Percentiles rank a stretch among this genome's conserved stretches.
These are phyloP conservation scores for Leistus spinibarbis DNA, from an alignment of 2,888 invertebrate genomes.

Conservation along the genomic window DNA sequence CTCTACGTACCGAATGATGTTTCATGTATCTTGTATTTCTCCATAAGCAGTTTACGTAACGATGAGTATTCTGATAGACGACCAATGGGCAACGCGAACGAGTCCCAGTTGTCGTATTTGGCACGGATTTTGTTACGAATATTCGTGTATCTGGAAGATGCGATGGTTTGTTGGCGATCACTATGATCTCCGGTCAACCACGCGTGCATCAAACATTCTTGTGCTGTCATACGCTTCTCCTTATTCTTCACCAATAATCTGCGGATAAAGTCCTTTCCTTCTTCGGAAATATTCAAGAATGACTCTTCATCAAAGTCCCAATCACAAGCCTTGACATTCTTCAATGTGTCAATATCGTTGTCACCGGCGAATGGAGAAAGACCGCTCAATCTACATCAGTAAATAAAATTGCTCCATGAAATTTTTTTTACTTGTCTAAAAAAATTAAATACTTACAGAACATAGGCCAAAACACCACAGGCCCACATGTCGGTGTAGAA, in stretches of 20 bases:
- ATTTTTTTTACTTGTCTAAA: slow-evolving; percentile 28
- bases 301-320: slow-evolving; percentile 99
- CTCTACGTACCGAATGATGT: slow-evolving; percentile 81
- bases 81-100: slow-evolving; percentile 92
- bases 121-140: slow-evolving; percentile 87
- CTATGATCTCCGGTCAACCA: slow-evolving; percentile 93
- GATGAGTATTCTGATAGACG: slow-evolving; percentile 97
- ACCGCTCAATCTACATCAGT: slow-evolving; percentile 79
- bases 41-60: slow-evolving; percentile 90
- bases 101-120: slow-evolving; percentile 80
- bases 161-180: slow-evolving; percentile 76
- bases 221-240: slow-evolving; percentile 98
- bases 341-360: slow-evolving; percentile 96
- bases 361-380: slow-evolving; percentile 99
- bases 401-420: slow-evolving; percentile 18
- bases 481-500: slow-evolving; percentile 99
- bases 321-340: slow-evolving; percentile 97
- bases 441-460: slow-evolving; percentile 74
- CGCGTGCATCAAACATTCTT: slow-evolving; percentile 93
- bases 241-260: slow-evolving; percentile 90
- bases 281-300: slow-evolving; percentile 92
- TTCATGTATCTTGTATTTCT: slow-evolving; percentile 96
- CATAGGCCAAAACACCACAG: slow-evolving; percentile 97
- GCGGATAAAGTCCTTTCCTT: slow-evolving; percentile 97
- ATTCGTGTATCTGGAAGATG: slow-evolving; percentile 81